Conservation (phyloP, 2,113 vertebrate species). For the Salminus brasiliensis region DNA sequence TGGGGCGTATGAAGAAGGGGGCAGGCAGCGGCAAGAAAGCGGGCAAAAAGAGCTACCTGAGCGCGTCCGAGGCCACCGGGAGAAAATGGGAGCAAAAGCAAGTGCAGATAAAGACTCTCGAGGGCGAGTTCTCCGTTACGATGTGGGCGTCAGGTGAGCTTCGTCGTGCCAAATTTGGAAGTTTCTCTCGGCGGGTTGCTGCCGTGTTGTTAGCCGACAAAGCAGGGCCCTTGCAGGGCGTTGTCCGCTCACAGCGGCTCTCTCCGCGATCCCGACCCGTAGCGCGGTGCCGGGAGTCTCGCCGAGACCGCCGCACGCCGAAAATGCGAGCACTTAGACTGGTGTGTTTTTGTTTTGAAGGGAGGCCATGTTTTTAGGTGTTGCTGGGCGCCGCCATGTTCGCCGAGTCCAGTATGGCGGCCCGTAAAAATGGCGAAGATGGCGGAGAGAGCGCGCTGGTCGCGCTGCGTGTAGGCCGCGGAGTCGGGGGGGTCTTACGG, state of each 20-base stretch:
- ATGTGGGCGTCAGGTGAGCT: constrained; percentile 97
- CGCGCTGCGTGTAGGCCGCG: constrained; percentile 74
- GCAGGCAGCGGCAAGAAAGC: constrained; percentile 88
- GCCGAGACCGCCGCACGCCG: constrained; percentile 32
- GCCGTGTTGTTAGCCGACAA: constrained; percentile 56
- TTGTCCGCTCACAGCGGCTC: constrained; percentile 75
- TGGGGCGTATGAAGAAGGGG: constrained; percentile 85
- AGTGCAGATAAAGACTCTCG: constrained; percentile 98
- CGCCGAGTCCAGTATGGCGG: constrained; percentile 97
- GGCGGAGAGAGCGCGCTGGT: constrained; percentile 74
- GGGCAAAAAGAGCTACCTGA: constrained; percentile 93
- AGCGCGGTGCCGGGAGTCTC: constrained; percentile 28
- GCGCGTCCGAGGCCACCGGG: constrained; percentile 82
- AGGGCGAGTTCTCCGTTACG: constrained; percentile 97
- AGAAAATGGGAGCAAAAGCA: constrained; percentile 99
- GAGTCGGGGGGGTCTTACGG: constrained; percentile 48
- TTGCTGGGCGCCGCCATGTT: constrained; percentile 99
- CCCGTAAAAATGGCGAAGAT: constrained; percentile 91
- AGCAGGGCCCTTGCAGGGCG: constrained; percentile 76
- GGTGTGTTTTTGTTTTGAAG: constrained; percentile 95
- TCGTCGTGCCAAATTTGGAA: constrained; percentile 36
- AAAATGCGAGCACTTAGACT: constrained; percentile 7
- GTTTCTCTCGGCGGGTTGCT: constrained; percentile 33
- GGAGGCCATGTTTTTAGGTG: constrained; percentile 97
- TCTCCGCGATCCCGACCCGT: constrained; percentile 59